These are phyloP conservation scores for Cremastobaeus sp. DNA, from an alignment of 2,888 invertebrate genomes.

Conservation along the genomic window DNA sequence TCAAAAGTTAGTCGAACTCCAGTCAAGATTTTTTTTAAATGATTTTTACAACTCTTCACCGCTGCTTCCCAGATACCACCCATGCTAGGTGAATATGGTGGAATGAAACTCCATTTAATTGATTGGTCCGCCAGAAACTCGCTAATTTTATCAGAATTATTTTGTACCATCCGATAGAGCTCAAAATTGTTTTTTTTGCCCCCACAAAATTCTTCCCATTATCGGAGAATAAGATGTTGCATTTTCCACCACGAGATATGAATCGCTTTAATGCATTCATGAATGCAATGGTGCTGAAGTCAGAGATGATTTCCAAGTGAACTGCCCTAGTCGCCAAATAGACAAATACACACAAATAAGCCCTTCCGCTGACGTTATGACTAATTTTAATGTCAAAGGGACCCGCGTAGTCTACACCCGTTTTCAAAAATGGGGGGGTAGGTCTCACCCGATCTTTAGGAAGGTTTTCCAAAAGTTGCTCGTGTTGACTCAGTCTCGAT, in stretches of 20 bases:
- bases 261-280: background rate
- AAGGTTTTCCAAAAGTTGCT: conserved; percentile 38
- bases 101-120: conserved; percentile 65
- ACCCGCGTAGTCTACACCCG: conserved; percentile 50
- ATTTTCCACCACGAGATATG: background rate
- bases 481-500: background rate
- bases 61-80: conserved; percentile 52
- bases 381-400: conserved; percentile 15
- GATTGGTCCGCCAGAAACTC: background rate
- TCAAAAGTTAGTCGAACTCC: conserved; percentile 62
- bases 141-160: background rate
- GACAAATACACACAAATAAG: background rate
- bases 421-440: conserved; percentile 47
- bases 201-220: conserved; percentile 2
- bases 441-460: conserved; percentile 57
- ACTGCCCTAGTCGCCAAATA: background rate
- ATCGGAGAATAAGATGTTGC: background rate
- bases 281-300: background rate
- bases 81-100: conserved; percentile 56
- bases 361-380: background rate
- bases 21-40: conserved; percentile 62
- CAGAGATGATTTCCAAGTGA: background rate
- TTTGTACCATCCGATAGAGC: background rate
- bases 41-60: conserved; percentile 67
- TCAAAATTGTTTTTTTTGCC: too few relatives aligned